These are phyloP conservation scores for Noctua fimbriata DNA, from an alignment of 2,888 invertebrate species.

Conservation along the genomic window DNA sequence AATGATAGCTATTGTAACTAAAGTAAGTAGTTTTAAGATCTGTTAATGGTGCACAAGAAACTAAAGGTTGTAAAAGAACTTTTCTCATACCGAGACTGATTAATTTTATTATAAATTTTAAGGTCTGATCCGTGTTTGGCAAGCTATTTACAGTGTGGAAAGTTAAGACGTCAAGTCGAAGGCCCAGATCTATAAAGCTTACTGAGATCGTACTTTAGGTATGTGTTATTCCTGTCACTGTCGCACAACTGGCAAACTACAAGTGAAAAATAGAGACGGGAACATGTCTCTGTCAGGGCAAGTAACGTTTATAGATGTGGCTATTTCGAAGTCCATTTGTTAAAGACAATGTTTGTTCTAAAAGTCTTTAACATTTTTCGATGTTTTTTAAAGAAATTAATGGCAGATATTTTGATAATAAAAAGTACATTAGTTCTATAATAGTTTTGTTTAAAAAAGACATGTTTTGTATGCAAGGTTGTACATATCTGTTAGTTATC, in stretches of 20 bases:
- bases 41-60: slow-evolving; percentile 77
- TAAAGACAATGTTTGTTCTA: slow-evolving; percentile 21
- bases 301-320: not conserved
- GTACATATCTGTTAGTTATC: slow-evolving; percentile 77
- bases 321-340: slow-evolving; percentile 22
- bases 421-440: slow-evolving; percentile 74
- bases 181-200: not conserved
- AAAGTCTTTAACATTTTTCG: slow-evolving; percentile 14
- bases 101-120: slow-evolving; percentile 82
- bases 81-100: slow-evolving; percentile 87
- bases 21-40: slow-evolving; percentile 59
- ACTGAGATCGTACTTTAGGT: not conserved
- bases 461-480: slow-evolving; percentile 71
- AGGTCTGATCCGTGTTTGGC: slow-evolving; percentile 57
- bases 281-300: too few relatives aligned
- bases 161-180: slow-evolving; percentile 3
- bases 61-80: slow-evolving; percentile 79
- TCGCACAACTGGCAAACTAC: not conserved
- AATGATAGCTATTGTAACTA: slow-evolving; percentile 46
- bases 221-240: not conserved
- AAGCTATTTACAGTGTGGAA: slow-evolving; percentile 30
- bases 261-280: not conserved
- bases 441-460: slow-evolving; percentile 75
- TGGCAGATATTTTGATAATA: slow-evolving; percentile 26
- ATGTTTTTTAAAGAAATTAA: slow-evolving; percentile 4